Base-by-base conservation (phyloP, 2,113 vertebrate species). In the Odontophorus gujanensis region DNA sequence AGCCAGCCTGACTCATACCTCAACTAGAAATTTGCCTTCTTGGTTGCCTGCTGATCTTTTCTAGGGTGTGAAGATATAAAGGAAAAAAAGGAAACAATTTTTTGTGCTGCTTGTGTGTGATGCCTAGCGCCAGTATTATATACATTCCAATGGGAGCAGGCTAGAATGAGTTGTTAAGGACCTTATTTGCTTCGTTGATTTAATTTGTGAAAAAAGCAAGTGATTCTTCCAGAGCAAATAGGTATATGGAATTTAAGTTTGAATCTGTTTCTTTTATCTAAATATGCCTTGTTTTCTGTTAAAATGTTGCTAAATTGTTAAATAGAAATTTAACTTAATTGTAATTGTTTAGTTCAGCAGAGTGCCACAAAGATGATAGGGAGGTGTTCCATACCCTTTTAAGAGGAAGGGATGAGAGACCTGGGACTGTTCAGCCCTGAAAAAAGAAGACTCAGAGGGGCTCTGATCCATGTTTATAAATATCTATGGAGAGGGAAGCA, bases 1-100 rank as follows among this genome's bases (percentile, higher is more conserved):
- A 36, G n/a, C 34, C 38, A 62, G 34, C 17, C 21, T 32, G 47
- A 30, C 9, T 48, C 1, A 0, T 1, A 1, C 58, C 55, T 62
- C 24, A 66, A 12, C 17, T 63, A 68, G 34, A 47, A 77, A 32
- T 48, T 3, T 42, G 9, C 13, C n/a, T 4, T 55, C 55, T 69
- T 42, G 16, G 1, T 14, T 85, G 21, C 21, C 19, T 59, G 28
- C 16, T 73, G 58, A 18, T 26, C 8, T 67, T 19, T 63, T 68
- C 9, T 57, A 19, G 22, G 11, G 13, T 79, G 5, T 5, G 53
- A 50, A 82, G 5, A 3, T 4, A 5, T 3, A 80, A 85, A 25
- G 25, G 4, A 65, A 58, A 77, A 45, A 80, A 48, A 5, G 20
- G 38, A 38, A 9, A 7, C 5, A n/a, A 17, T 20, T 66, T 76